These are phyloP conservation scores for Edolisoma coerulescens DNA, from an alignment of 2,113 vertebrate genomes.

Conservation along the genomic window DNA sequence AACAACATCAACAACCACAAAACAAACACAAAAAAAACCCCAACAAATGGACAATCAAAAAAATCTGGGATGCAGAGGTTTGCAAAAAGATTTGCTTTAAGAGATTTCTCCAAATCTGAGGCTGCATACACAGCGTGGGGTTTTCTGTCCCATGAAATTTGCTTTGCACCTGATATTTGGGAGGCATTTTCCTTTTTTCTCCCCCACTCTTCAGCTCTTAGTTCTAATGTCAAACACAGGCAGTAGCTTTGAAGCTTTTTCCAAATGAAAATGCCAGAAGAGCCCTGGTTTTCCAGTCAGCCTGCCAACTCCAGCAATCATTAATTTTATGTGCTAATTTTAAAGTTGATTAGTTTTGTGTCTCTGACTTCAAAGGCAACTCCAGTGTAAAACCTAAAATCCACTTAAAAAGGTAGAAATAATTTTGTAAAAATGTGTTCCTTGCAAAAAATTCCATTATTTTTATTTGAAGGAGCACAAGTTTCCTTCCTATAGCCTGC, in stretches of 20 bases:
- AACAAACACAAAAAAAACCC: neutral
- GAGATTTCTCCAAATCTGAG: neutral
- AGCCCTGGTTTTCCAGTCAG: constrained; percentile 60
- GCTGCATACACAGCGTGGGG: neutral
- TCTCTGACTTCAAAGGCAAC: constrained; percentile 42
- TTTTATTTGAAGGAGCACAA: neutral
- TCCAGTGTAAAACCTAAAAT: neutral
- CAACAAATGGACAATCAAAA: neutral
- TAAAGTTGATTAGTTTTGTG: constrained; percentile 55
- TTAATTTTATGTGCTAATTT: constrained; percentile 74
- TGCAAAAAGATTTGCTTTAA: neutral
- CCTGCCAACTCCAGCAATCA: constrained; percentile 67
- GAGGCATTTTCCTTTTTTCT: constrained; percentile 27
- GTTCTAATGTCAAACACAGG: constrained; percentile 51
- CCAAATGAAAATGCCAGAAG: constrained; percentile 63
- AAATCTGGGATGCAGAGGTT: neutral
- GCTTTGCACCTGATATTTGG: constrained; percentile 61
- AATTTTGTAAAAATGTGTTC: neutral
- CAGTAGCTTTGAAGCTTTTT: constrained; percentile 68
- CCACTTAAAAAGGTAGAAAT: neutral
- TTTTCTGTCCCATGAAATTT: neutral
- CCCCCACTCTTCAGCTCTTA: neutral
- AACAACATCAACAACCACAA: neutral
- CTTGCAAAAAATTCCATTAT: neutral
- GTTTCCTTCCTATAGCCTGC: neutral